Base-by-base conservation (phyloP, 1,140 invertebrate species). In the Drosophila sproati region DNA sequence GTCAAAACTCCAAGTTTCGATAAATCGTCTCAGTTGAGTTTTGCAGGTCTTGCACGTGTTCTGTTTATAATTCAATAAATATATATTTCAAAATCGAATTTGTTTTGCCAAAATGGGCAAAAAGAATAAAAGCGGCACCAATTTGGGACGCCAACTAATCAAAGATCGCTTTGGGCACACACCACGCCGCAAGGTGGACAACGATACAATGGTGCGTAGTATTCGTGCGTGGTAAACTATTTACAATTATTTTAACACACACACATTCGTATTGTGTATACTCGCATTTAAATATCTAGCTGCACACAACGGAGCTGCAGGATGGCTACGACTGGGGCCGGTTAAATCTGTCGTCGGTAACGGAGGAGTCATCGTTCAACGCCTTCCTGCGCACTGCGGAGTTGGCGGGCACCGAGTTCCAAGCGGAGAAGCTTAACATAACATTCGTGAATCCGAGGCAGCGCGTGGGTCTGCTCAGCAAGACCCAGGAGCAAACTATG, bases 381-480 rank as follows among this genome's bases (percentile, higher is more conserved):
- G 98, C 99, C 81, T 99, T 99, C 92, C 93, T 99, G 1, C 96
- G 96, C 0, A 99, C 97, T 1, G 98, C 98, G 5, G 96, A 98
- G 93, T 93, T 99, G 48, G 98, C 98, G 3, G 97, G 97, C 31
- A 97, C 96, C 5, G 98, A 99, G 91, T 99, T 99, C 93, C 94
- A 96, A 90, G 96, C 96, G 20, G 98, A 99, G 91, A 98, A 98
- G 90, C 91, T 98, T 2, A 98, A 98, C 92, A 95, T 98, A 2
- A 80, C 82, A 43, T 91, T 93, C 39, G 89, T 93, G 8, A 91
- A 95, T 86, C 94, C 95, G 0, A 93, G 94, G 47, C 93, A 93
- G 64, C 93, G 94, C 34, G 93, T 95, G 50, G 96, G 95, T 1
- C 72, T 97, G 8, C 92, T 96, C 0, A 94, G 94, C 1, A 93